phyloP scores from a whole-genome alignment of 2,888 invertebrate species.

The Nomada goodeniana region DNA sequence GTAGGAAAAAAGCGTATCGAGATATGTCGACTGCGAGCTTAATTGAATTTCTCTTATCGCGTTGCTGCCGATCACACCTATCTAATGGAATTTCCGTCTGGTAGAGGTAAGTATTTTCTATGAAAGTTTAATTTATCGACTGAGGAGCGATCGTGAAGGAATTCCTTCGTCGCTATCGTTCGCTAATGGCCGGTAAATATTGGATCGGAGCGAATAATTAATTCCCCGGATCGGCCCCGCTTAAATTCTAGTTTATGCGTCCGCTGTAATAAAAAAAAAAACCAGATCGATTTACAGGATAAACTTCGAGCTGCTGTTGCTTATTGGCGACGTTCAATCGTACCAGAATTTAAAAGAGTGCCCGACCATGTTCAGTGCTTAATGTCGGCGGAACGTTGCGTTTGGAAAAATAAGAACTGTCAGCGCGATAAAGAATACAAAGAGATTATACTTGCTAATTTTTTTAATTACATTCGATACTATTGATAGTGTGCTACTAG shows the following conservation, averaged over 20 bases:
- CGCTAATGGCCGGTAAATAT: conserved; percentile 46
- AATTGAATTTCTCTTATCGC: conserved; percentile 59
- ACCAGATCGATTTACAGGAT: background rate
- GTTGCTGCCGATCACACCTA: conserved; percentile 18
- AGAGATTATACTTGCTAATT: too few relatives aligned
- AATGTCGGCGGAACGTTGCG: background rate
- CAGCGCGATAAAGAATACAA: too few relatives aligned
- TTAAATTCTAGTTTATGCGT: conserved; percentile 29
- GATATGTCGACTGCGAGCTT: conserved; percentile 51
- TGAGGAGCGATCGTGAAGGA: background rate
- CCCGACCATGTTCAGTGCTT: background rate
- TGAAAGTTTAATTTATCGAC: conserved; percentile 51
- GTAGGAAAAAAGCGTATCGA: conserved; percentile 22
- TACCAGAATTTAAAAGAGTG: background rate
- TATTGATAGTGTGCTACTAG: too few relatives aligned
- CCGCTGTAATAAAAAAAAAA: background rate
- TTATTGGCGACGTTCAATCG: background rate
- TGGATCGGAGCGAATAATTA: conserved; percentile 42
- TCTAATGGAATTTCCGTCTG: conserved; percentile 27
- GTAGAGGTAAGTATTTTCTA: conserved; percentile 45
- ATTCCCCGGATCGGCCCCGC: background rate
- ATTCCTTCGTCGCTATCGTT: conserved; percentile 22
- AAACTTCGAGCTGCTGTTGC: background rate
- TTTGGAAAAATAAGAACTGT: background rate
- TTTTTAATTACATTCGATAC: too few relatives aligned